Evolutionary conservation across 2,888 invertebrate species (phyloP), one percentile per base, ranked within the genome.

Genomic region (Drosophila ezoana): DNA sequence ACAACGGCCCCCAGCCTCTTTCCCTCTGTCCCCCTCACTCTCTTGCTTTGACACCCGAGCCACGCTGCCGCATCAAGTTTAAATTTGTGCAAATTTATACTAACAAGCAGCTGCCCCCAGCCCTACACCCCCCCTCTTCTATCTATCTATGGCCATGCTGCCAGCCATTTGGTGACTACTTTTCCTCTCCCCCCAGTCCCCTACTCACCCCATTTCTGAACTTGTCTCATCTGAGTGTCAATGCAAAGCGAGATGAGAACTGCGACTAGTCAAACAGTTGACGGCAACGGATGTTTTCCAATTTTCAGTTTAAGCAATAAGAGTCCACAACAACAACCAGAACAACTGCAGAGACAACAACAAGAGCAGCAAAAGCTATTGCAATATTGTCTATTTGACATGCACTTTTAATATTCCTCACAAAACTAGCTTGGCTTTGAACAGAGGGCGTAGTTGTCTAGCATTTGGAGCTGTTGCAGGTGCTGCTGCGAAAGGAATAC

Each of bases 381-480:
- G 81, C 73, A 79, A 66, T 77, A 77, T 85, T 87, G 89, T 65
- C 80, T 75, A 65, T 78, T 87, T 89, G 85, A 84, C 87, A 76
- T 77, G 73, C 80, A 87, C 78, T 88, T 87, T 89, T 87, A 89
- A 87, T 89, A 89, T 79, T 65, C 49, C 53, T 18, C 63, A 65
- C 60, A 58, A 75, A 66, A 77, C 71, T 61, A 61, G 57, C 53
- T 60, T 37, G 35, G 52, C 52, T 64, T 35, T 40, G 45, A 20
- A 35, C 43, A 35, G n/a, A 40, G 14, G n/a, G 11, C 11, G 8
- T 1, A 33, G 8, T 18, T 41, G 10, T 47, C 8, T 2, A 28
- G 28, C 8, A 28, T 28, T 8, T 8, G 28, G 23, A 23, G 23
- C 58, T 14, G 28, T n/a, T 32, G 43, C 59, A 49, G 63, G 35